Evolutionary conservation across 2,797 vertebrate species (phyloP).

Genomic region (Knipowitschia caucasica): DNA sequence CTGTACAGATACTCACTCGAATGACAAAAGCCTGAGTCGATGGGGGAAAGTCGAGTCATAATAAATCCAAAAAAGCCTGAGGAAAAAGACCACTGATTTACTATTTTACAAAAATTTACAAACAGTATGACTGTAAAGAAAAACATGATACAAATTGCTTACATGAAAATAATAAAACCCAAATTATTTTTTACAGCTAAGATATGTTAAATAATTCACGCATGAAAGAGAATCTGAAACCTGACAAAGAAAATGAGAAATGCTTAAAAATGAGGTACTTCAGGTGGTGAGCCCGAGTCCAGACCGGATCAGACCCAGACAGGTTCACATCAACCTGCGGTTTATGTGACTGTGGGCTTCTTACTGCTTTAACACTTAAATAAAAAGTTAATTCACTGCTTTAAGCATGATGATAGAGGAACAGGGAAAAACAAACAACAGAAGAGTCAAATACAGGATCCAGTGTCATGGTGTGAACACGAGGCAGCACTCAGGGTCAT

Average conservation of each 20-base stretch:
- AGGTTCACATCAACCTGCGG: slow-evolving; percentile 64
- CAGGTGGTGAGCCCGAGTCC: slow-evolving; percentile 85
- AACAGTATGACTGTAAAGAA: slow-evolving; percentile 74
- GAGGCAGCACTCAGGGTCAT: slow-evolving; percentile 91
- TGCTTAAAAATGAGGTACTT: slow-evolving; percentile 96
- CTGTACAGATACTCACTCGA: slow-evolving; percentile 80
- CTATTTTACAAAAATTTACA: slow-evolving; percentile 98
- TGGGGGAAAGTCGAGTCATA: slow-evolving; percentile 82
- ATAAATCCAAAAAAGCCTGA: slow-evolving; percentile 87
- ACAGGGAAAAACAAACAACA: slow-evolving; percentile 48
- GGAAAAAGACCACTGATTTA: slow-evolving; percentile 88
- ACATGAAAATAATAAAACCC: slow-evolving; percentile 79
- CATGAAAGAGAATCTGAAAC: slow-evolving; percentile 80
- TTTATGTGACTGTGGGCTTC: slow-evolving; percentile 69
- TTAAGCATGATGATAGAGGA: slow-evolving; percentile 54
- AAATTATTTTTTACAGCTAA: slow-evolving; percentile 84
- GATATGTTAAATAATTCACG: slow-evolving; percentile 98
- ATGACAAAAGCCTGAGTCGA: slow-evolving; percentile 90
- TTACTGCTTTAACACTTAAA: slow-evolving; percentile 79
- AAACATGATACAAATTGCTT: slow-evolving; percentile 76
- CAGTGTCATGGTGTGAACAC: slow-evolving; percentile 81
- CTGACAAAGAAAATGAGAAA: slow-evolving; percentile 85
- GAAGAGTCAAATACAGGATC: slow-evolving; percentile 77
- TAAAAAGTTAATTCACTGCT: slow-evolving; percentile 79
- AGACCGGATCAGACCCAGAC: slow-evolving; percentile 68